These are phyloP conservation scores for Peromyscus leucopus DNA, from an alignment of 2,113 vertebrate genomes.

Conservation along the genomic window DNA sequence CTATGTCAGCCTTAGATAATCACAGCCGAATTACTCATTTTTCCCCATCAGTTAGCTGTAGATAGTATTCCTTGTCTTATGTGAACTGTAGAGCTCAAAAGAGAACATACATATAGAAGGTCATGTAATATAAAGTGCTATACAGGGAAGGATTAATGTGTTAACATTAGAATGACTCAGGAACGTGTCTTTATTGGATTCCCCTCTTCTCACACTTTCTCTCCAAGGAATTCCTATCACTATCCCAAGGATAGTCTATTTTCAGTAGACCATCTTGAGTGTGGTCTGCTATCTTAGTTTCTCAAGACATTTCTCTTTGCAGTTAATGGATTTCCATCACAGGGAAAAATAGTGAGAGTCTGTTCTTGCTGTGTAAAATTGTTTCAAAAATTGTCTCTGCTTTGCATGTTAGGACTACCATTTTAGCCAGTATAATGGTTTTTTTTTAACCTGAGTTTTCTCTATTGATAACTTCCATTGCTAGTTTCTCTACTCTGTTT, in stretches of 20 bases:
- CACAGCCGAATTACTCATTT: not conserved
- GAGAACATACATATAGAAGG: conserved; percentile 12
- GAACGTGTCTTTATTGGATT: conserved; percentile 63
- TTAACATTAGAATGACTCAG: conserved; percentile 33
- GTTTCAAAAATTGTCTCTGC: conserved; percentile 57
- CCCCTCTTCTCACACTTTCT: not conserved
- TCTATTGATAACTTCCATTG: not conserved
- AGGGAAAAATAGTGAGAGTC: conserved; percentile 14
- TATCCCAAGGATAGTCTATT: conserved; percentile 37
- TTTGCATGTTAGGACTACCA: conserved; percentile 26
- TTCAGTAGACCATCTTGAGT: conserved; percentile 60
- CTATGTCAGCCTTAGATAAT: conserved; percentile 36
- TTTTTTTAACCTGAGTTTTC: conserved; percentile 5
- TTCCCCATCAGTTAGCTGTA: conserved; percentile 27
- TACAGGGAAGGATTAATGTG: conserved; percentile 23
- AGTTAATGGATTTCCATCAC: conserved; percentile 50
- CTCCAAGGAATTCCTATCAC: conserved; percentile 54
- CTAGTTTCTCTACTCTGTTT: conserved; percentile 39
- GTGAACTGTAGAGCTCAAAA: not conserved
- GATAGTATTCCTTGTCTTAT: not conserved
- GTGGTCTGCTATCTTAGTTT: conserved; percentile 67
- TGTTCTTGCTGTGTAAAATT: conserved; percentile 48
- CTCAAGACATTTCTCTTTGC: conserved; percentile 46
- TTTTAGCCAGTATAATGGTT: not conserved
- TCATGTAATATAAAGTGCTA: not conserved